A percentile compares a stretch with the other conserved stretches of the same genome.
phyloP scores from a whole-genome alignment of 2,113 vertebrate species.

The Halichoerus grypus region DNA sequence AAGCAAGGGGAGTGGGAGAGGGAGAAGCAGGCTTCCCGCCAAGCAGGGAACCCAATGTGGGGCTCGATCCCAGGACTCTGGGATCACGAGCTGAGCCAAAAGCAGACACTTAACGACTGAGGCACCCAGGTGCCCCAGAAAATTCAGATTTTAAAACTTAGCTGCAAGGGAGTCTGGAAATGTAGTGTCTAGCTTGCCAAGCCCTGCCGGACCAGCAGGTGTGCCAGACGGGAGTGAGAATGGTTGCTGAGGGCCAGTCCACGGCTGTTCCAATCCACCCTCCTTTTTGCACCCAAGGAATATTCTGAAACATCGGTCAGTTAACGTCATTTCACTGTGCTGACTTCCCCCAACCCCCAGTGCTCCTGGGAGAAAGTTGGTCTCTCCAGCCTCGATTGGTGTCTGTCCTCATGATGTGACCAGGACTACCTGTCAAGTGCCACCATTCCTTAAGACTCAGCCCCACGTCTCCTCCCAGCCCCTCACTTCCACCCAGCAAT shows the following conservation, averaged over 20 bases:
- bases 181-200: not conserved
- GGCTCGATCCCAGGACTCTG: too few relatives aligned
- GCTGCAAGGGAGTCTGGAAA: not conserved
- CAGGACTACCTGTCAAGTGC: not conserved
- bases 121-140: not conserved
- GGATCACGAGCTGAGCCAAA: too few relatives aligned
- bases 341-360: not conserved
- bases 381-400: not conserved
- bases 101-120: too few relatives aligned
- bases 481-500: rapidly evolving
- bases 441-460: not conserved
- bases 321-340: not conserved
- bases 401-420: not conserved
- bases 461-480: too few relatives aligned
- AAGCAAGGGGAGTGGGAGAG: too few relatives aligned
- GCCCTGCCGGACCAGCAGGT: too few relatives aligned
- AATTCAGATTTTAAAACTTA: not conserved
- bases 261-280: not conserved
- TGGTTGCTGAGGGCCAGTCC: not conserved
- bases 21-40: too few relatives aligned
- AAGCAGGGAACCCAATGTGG: too few relatives aligned
- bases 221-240: not conserved
- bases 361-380: not conserved
- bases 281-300: not conserved
- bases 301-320: not conserved